These are phyloP conservation scores for Kryphioiulus occultus DNA, from an alignment of 2,888 invertebrate species.

Conservation along the genomic window DNA sequence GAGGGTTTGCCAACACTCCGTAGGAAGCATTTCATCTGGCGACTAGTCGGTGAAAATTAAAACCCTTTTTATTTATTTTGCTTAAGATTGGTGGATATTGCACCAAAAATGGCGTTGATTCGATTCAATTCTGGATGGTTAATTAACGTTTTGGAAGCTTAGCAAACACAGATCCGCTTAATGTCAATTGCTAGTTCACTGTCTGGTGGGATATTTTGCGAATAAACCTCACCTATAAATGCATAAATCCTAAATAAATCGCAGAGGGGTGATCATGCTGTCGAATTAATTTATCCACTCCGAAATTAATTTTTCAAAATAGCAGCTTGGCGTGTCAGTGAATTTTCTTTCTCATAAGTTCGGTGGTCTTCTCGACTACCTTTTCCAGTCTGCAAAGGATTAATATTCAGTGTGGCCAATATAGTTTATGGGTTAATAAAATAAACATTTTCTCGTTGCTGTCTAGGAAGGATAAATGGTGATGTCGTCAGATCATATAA, in stretches of 20 bases:
- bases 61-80: no score
- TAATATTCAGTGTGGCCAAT: conserved; percentile 24
- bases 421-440: conserved; percentile 31
- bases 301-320: background rate
- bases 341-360: background rate
- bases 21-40: background rate
- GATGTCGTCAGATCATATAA: conserved; percentile 35
- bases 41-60: no score
- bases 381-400: background rate
- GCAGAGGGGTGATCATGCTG: background rate
- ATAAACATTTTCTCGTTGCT: conserved; percentile 35
- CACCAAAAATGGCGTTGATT: background rate
- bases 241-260: background rate
- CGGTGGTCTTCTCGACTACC: background rate
- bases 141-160: no score
- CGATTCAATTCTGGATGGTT: background rate
- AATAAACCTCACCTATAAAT: background rate
- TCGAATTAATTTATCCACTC: background rate
- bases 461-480: background rate
- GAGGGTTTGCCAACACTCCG: background rate
- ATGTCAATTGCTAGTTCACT: background rate
- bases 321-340: background rate
- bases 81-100: no score
- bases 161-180: no score
- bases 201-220: background rate